These are phyloP conservation scores for Drosophila saltans DNA, from an alignment of 1,140 invertebrate genomes.

Conservation along the genomic window DNA sequence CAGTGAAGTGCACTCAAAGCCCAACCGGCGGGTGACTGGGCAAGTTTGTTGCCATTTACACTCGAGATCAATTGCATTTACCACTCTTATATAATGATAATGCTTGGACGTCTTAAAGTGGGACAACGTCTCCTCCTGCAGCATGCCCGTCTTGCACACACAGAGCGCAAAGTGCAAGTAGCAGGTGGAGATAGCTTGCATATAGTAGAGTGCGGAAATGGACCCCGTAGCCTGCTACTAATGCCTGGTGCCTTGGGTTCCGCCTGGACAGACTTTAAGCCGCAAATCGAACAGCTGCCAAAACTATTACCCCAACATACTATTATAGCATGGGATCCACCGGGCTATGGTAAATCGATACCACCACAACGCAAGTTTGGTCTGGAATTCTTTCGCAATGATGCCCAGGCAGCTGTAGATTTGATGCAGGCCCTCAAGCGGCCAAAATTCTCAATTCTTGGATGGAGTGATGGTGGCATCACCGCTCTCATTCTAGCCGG, in stretches of 20 bases:
- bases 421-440: slow-evolving; percentile 90
- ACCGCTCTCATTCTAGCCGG: slow-evolving; percentile 90
- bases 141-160: slow-evolving; percentile 38
- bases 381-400: slow-evolving; percentile 88
- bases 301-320: slow-evolving; percentile 87
- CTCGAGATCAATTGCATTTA: background rate
- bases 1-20: background rate
- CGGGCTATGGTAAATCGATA: slow-evolving; percentile 93
- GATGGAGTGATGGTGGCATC: slow-evolving; percentile 96
- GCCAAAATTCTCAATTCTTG: slow-evolving; percentile 90
- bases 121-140: slow-evolving; percentile 16
- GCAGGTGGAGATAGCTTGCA: slow-evolving; percentile 85
- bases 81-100: slow-evolving; percentile 7
- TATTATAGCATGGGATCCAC: slow-evolving; percentile 93
- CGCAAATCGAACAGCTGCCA: slow-evolving; percentile 89
- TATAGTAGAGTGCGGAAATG: slow-evolving; percentile 89
- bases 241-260: slow-evolving; percentile 91
- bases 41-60: slow-evolving; percentile 1
- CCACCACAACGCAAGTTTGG: slow-evolving; percentile 90
- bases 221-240: slow-evolving; percentile 87
- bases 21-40: background rate
- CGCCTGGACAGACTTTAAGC: slow-evolving; percentile 92
- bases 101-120: slow-evolving; percentile 17
- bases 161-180: slow-evolving; percentile 86
- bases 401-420: slow-evolving; percentile 88